These are phyloP conservation scores for Cnemophilus loriae DNA, from an alignment of 2,113 vertebrate species.

Conservation along the genomic window DNA sequence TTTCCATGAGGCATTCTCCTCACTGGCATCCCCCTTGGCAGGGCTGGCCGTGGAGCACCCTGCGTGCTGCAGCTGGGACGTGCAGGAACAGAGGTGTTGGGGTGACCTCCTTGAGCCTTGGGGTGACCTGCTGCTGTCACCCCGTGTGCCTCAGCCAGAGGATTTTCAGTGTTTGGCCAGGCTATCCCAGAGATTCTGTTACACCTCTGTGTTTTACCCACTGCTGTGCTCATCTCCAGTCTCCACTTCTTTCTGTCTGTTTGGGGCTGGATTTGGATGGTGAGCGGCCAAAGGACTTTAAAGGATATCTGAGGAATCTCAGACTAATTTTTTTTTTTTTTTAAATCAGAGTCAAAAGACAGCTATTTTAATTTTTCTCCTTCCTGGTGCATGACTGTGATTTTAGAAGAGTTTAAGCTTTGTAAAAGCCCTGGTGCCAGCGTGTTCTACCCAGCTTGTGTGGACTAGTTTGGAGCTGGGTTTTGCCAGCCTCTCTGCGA, in stretches of 20 bases:
- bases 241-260: neutral
- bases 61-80: rapidly evolving
- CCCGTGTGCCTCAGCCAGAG: neutral
- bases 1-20: neutral
- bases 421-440: neutral
- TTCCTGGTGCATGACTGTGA: neutral
- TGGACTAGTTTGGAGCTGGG: neutral
- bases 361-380: neutral
- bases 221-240: neutral
- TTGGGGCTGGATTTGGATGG: neutral
- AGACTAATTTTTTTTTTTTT: neutral
- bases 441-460: neutral
- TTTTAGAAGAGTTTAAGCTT: neutral
- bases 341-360: neutral
- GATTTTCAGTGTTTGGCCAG: too few relatives aligned
- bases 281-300: neutral
- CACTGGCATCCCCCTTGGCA: rapidly evolving
- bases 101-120: neutral
- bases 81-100: neutral
- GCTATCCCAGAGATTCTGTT: neutral
- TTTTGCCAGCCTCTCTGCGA: neutral
- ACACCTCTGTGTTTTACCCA: neutral
- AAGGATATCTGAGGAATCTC: neutral
- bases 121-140: neutral
- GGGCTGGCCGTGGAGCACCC: neutral